A percentile compares a stretch with the other conserved stretches of the same genome.
Conservation (phyloP, 2,797 vertebrate genomes). For the Enteromius paludinosus region DNA sequence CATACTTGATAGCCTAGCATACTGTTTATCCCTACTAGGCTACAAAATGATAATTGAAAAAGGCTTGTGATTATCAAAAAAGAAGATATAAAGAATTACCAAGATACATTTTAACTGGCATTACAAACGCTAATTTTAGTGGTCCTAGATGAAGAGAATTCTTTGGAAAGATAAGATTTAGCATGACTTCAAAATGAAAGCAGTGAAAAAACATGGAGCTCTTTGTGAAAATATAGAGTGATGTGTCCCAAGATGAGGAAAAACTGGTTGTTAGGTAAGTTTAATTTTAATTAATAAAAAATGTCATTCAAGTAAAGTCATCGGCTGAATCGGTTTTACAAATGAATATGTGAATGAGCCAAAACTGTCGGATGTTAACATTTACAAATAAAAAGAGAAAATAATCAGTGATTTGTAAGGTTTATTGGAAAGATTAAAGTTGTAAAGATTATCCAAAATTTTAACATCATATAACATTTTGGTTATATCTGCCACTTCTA, state of each 20-base stretch:
- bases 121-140: background rate
- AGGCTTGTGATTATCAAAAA: background rate
- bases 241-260: background rate
- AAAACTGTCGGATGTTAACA: background rate
- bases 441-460: background rate
- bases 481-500: background rate
- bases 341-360: background rate
- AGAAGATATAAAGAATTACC: background rate
- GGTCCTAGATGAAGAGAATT: background rate
- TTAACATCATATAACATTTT: background rate
- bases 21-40: background rate
- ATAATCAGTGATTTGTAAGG: slow-evolving; percentile 1
- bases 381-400: background rate
- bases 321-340: background rate
- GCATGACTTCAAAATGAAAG: background rate
- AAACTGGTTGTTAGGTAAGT: background rate
- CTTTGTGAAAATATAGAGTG: background rate
- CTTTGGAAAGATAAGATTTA: background rate
- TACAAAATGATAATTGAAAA: background rate
- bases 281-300: background rate
- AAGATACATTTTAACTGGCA: background rate
- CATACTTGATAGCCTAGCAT: background rate
- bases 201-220: background rate
- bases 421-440: too few species aligned
- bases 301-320: background rate